phyloP scores from a whole-genome alignment of 2,888 invertebrate genomes.

The Sycophila texana region DNA sequence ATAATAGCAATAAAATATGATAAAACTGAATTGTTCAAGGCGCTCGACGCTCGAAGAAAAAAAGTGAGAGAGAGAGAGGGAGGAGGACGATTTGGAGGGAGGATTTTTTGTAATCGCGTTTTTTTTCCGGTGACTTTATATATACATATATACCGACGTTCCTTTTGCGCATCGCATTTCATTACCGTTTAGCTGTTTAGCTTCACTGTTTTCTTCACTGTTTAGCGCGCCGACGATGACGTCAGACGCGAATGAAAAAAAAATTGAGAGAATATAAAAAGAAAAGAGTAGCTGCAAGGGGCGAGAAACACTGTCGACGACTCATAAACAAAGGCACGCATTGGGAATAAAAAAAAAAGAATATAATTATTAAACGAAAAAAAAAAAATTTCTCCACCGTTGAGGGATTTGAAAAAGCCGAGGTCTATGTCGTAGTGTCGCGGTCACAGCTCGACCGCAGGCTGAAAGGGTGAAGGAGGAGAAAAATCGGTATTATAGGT shows the following conservation, averaged over 20 bases:
- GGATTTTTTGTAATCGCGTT: background rate
- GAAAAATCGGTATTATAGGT: background rate
- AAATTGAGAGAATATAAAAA: background rate
- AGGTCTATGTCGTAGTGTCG: background rate
- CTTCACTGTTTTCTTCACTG: background rate
- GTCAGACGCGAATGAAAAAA: background rate
- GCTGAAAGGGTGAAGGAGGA: background rate
- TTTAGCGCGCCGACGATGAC: too few relatives aligned
- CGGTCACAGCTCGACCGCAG: background rate
- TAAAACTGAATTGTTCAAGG: too few relatives aligned
- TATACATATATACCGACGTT: background rate
- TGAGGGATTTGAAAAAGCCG: background rate
- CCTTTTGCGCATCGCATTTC: conserved; percentile 5
- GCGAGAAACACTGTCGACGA: too few relatives aligned
- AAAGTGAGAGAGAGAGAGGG: too few relatives aligned
- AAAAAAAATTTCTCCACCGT: too few relatives aligned
- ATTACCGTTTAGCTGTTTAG: conserved; percentile 37
- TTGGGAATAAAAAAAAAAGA: too few relatives aligned
- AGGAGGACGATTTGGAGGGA: too few relatives aligned
- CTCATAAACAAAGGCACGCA: too few relatives aligned
- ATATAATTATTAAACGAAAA: too few relatives aligned
- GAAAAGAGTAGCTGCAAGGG: too few relatives aligned
- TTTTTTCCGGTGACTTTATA: background rate
- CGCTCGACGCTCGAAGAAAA: too few relatives aligned
- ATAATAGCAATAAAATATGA: conserved; percentile 34